Conservation (phyloP, 2,888 invertebrate genomes). For the Cantharis nigra region DNA sequence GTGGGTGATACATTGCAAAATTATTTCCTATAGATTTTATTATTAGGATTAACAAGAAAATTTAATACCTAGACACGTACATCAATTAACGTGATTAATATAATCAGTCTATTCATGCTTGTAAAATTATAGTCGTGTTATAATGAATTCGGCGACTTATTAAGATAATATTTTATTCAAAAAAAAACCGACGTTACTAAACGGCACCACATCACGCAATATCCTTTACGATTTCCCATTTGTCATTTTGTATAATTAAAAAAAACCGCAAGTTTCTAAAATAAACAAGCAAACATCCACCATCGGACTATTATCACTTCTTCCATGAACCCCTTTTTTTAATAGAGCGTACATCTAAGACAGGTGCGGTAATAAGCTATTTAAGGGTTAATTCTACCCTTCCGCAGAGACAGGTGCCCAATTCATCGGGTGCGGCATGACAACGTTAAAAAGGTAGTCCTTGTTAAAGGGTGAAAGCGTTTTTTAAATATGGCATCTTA, state of each 20-base stretch:
- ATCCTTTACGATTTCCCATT: neutral
- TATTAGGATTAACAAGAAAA: too few relatives aligned
- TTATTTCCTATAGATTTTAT: too few relatives aligned
- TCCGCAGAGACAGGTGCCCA: conserved; percentile 42
- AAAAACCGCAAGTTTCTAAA: conserved; percentile 10
- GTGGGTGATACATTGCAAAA: too few relatives aligned
- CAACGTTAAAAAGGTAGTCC: conserved; percentile 41
- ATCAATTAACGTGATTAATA: neutral
- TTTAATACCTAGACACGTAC: neutral
- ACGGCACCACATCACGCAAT: neutral
- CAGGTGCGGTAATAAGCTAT: conserved; percentile 45
- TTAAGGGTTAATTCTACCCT: conserved; percentile 47
- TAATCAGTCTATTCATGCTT: neutral
- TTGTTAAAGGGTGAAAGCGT: conserved; percentile 31
- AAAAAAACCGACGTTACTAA: neutral
- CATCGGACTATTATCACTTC: conserved; percentile 11
- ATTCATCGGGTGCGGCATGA: conserved; percentile 42
- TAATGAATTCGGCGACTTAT: neutral
- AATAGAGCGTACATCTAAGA: conserved; percentile 17
- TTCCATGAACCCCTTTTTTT: conserved; percentile 3
- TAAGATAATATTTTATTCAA: neutral
- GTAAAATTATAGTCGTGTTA: neutral
- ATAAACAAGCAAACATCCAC: neutral
- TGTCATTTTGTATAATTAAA: neutral
- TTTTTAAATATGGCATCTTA: conserved; percentile 34